Base-by-base conservation (phyloP, 2,113 vertebrate species). In the Regulus satrapa region DNA sequence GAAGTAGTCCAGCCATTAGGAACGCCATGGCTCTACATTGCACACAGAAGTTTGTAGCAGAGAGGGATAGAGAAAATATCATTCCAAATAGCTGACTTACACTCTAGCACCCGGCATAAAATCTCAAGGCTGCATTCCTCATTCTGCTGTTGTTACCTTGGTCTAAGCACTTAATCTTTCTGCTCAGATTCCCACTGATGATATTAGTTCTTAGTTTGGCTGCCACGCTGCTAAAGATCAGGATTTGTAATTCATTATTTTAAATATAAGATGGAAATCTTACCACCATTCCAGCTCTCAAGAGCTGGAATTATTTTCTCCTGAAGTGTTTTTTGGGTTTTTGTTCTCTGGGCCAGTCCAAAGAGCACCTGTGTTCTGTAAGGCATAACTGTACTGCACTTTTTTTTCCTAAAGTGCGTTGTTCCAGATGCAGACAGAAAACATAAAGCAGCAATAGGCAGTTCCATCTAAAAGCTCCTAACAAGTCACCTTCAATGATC, bases 391-490 rank as follows among this genome's bases (percentile, higher is more conserved):
- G 56, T 86, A 96, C 92, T 51, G 40, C 20, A 54, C 13, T 41
- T 49, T 89, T 66, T 73, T 74, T 96, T 94, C 25, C 91, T 61
- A 46, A 88, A 94, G 59, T 88, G 52, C 79, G 95, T 62, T 93
- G 96, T 96, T 95, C 72, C 97, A 92, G 79, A 83, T 89, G 31
- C 64, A 95, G 81, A 81, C 74, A 78, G 83, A 96, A 94, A 85
- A 94, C 45, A 91, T 48, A 97, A 95, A 94, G 64, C 87, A 97
- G 52, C 61, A 91, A 94, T 75, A 24, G 80, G 52, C 54, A 64
- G 45, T 81, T 92, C 89, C 61, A 69, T 66, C 92, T 96, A 89
- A 98, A 97, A 97, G 87, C 54, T 97, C 91, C 94, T 95, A 95
- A 85, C 32, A 85, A 74, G 29, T 64, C 55, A 32, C 80, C 79